These are phyloP conservation scores for Agriopis aurantiaria DNA, from an alignment of 2,888 invertebrate genomes.

Conservation along the genomic window DNA sequence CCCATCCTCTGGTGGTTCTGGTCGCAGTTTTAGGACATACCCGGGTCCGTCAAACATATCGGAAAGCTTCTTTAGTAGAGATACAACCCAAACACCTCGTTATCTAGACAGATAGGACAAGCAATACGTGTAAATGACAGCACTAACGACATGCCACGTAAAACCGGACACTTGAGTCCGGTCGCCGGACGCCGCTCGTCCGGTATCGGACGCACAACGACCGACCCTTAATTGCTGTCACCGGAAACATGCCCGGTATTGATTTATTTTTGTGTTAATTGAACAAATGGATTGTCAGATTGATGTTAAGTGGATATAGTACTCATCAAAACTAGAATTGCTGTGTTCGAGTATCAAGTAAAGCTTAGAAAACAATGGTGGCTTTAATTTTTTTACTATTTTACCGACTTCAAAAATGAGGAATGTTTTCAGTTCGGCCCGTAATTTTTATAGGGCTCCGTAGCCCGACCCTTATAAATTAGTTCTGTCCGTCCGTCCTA, in stretches of 20 bases:
- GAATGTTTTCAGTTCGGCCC: too few species aligned
- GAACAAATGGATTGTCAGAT: neutral
- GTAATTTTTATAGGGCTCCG: too few species aligned
- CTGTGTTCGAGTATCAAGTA: too few species aligned
- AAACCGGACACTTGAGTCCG: conserved; percentile 64
- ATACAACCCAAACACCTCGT: conserved; percentile 32
- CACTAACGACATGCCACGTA: conserved; percentile 52
- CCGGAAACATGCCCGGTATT: conserved; percentile 24
- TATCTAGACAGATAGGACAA: conserved; percentile 31
- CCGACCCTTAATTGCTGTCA: conserved; percentile 59
- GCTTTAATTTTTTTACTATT: too few species aligned
- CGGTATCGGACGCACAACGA: conserved; percentile 37
- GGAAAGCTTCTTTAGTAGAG: neutral
- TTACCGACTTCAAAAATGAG: too few species aligned
- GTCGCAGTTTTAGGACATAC: too few species aligned
- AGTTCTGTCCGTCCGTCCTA: too few species aligned
- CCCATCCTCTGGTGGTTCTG: too few species aligned
- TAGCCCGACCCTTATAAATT: too few species aligned
- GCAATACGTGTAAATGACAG: conserved; percentile 47
- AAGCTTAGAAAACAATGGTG: too few species aligned
- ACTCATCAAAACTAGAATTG: too few species aligned
- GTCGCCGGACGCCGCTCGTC: conserved; percentile 49
- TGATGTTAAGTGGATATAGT: neutral
- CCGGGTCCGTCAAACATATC: neutral
- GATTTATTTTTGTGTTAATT: conserved; percentile 24